Conservation (phyloP, 2,797 vertebrate genomes). For the Lagodon rhomboides region DNA sequence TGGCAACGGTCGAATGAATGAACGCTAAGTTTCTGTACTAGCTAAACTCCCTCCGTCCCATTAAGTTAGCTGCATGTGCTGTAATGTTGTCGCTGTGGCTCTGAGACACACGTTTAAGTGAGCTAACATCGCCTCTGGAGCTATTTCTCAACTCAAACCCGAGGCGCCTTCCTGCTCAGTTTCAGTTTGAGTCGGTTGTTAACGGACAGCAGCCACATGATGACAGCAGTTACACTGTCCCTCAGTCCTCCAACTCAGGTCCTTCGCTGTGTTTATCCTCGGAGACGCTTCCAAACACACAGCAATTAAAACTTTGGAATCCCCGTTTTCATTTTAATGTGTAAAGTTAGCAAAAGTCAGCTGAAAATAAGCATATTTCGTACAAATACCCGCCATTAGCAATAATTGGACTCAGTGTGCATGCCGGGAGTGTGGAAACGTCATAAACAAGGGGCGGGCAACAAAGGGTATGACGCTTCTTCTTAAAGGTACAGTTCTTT, state of each 20-base stretch:
- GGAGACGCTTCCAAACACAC: background rate
- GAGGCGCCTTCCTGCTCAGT: constrained; percentile 28
- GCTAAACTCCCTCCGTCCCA: constrained; percentile 34
- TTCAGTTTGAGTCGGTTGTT: constrained; percentile 46
- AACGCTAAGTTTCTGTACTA: constrained; percentile 26
- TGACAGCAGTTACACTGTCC: constrained; percentile 13
- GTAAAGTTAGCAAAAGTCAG: background rate
- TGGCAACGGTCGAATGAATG: constrained; percentile 46
- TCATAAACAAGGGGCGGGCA: constrained; percentile 44
- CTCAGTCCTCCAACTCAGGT: background rate
- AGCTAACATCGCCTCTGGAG: constrained; percentile 39
- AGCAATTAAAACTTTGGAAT: background rate
- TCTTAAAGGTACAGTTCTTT: constrained; percentile 73
- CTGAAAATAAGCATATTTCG: constrained; percentile 41
- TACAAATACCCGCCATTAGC: constrained; percentile 83
- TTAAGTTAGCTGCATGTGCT: background rate
- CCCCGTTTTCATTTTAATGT: background rate
- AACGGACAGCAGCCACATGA: constrained; percentile 54
- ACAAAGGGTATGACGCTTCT: constrained; percentile 34
- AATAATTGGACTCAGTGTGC: constrained; percentile 76
- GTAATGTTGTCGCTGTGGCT: background rate
- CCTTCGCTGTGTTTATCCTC: background rate
- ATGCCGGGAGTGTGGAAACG: constrained; percentile 76
- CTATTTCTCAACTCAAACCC: constrained; percentile 32
- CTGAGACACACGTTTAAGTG: background rate